Evolutionary conservation across 2,888 invertebrate genomes (phyloP), one percentile per base, ranked within the genome.

Genomic region (Drosophila testacea): DNA sequence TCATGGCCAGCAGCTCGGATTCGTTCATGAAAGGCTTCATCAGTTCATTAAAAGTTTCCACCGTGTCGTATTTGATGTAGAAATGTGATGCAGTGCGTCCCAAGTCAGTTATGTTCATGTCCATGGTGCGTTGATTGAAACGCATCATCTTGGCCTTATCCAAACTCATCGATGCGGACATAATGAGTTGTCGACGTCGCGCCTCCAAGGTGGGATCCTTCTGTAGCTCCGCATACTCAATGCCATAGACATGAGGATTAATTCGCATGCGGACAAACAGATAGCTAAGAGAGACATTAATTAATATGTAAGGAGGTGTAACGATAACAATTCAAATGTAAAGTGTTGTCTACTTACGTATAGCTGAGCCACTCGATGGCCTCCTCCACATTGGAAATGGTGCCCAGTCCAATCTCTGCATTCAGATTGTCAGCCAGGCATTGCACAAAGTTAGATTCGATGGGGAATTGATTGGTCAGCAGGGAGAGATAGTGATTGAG

Each of bases 301-400:
- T 4, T 10, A 13, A 9, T n/a, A 2, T 6, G 16, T 16, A 16
- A 16, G 16, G 16, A 16, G 16, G 16, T 16, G 16, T 16, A 16
- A 16, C 16, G 16, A 16, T 1, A 16, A 7, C 7, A 7, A 7
- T 32, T 4, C 6, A 32, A 1, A 7, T 13, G 0, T 0, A 6
- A 6, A 0, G 11, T 2, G 34, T 4, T 0, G 2, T 3, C 5
- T 22, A 62, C 83, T 72, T 13, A 83, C 0, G 99, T 99, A 91
- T 99, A 99, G 88, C 97, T 98, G 30, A 99, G 93, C 99, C 99
- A 99, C 91, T 98, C 96, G 0, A 99, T 97, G 0, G 98, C 99
- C 93, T 99, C 99, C 69, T 97, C 96, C 5, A 99, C 95, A 88
- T 97, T 99, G 0, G 97, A 96, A 32, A 99, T 98, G 1, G 98